phyloP scores from a whole-genome alignment of 2,888 invertebrate species.

The Resseliella maxima region DNA sequence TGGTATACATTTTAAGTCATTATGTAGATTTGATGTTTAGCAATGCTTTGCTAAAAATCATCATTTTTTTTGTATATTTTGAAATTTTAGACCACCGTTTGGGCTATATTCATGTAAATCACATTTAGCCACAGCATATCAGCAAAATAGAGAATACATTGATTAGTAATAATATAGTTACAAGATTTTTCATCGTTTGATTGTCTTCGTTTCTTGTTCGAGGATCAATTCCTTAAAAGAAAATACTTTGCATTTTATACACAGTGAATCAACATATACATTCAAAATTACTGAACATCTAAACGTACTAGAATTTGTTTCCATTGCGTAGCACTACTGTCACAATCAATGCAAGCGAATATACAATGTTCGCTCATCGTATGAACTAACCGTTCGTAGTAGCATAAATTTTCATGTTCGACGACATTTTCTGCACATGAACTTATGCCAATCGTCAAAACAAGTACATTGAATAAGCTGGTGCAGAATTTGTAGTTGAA shows the following conservation, averaged over 20 bases:
- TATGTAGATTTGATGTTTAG: too few relatives aligned
- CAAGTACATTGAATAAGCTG: conserved; percentile 2
- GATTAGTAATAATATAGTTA: background rate
- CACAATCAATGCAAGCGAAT: background rate
- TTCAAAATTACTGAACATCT: background rate
- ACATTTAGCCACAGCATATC: too few relatives aligned
- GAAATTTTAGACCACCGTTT: too few relatives aligned
- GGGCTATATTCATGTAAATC: too few relatives aligned
- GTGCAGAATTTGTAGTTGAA: conserved; percentile 30
- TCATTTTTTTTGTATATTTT: too few relatives aligned
- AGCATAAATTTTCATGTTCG: background rate
- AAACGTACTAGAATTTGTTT: background rate
- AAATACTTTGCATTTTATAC: background rate
- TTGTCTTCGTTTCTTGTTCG: background rate
- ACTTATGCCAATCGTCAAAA: conserved; percentile 4
- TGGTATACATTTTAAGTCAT: too few relatives aligned
- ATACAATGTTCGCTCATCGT: background rate
- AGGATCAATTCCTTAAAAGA: background rate
- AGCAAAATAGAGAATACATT: too few relatives aligned
- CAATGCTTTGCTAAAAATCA: too few relatives aligned
- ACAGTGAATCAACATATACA: background rate
- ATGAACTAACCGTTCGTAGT: background rate
- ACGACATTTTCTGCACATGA: conserved; percentile 29
- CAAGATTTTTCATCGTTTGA: background rate
- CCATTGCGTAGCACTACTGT: background rate